phyloP scores from a whole-genome alignment of 2,797 vertebrate genomes.

The Gymnodraco acuticeps region DNA sequence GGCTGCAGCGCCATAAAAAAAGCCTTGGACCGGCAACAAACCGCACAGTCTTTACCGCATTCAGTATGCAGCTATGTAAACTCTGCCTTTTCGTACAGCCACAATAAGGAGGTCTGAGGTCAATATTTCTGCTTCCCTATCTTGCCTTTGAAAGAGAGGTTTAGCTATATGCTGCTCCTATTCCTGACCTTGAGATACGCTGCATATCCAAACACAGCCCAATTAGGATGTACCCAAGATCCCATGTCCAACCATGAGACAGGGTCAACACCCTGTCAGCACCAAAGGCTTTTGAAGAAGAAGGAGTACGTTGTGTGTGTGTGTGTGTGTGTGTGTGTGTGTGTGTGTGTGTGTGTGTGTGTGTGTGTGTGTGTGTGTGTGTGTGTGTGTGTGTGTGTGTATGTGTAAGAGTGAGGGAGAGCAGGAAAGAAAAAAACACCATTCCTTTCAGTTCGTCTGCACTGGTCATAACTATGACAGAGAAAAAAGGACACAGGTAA shows the following conservation, averaged over 20 bases:
- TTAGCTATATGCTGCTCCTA: neutral
- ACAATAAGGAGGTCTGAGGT: neutral
- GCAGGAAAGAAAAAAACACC: neutral
- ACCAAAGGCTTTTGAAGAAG: conserved; percentile 9
- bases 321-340: conserved; percentile 1
- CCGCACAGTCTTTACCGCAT: neutral
- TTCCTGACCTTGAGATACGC: conserved; percentile 34
- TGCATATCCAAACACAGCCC: conserved; percentile 42
- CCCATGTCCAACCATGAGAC: conserved; percentile 29
- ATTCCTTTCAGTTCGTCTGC: conserved; percentile 47
- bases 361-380: conserved; percentile 4
- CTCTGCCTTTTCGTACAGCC: neutral
- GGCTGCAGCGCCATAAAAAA: conserved; percentile 47
- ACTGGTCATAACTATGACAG: conserved; percentile 40
- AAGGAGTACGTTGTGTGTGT: neutral
- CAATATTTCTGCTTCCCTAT: neutral
- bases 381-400: conserved; percentile 9
- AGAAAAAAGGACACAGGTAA: conserved; percentile 15
- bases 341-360: conserved; percentile 3
- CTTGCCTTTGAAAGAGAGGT: conserved; percentile 4
- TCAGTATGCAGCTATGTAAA: neutral
- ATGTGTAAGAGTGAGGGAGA: neutral
- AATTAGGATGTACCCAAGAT: conserved; percentile 52
- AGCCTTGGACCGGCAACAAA: conserved; percentile 19
- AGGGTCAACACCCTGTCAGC: conserved; percentile 48